Evolutionary conservation across 1,140 invertebrate species (phyloP).

Genomic region (Penaeus vannamei): DNA sequence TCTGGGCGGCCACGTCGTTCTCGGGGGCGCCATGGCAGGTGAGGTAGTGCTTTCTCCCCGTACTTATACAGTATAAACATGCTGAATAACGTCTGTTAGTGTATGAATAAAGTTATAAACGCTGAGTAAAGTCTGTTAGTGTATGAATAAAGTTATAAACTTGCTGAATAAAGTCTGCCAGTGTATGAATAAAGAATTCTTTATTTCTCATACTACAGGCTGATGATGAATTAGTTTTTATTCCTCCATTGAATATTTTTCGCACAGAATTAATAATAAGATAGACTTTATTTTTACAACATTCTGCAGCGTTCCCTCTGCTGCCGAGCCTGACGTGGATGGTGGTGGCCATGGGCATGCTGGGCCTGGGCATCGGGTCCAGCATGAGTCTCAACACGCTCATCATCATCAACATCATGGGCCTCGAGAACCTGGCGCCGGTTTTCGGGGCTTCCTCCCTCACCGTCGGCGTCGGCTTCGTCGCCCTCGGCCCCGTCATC

Average conservation of each 20-base stretch:
- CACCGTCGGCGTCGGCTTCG: conserved; percentile 25
- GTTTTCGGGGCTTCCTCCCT: conserved; percentile 43
- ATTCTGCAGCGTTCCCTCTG: conserved; percentile 39
- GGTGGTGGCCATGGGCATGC: conserved; percentile 37
- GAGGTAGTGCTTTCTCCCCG: neutral
- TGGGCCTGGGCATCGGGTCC: conserved; percentile 42
- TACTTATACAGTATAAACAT: neutral
- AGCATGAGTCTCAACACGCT: conserved; percentile 53
- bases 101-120: neutral
- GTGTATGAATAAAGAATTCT: too few relatives aligned
- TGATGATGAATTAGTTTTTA: too few relatives aligned
- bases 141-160: neutral
- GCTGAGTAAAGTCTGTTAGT: neutral
- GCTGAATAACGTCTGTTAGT: neutral
- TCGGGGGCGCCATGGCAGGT: conserved; percentile 14
- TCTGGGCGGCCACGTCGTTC: conserved; percentile 25
- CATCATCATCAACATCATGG: conserved; percentile 46
- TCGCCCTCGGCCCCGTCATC: conserved; percentile 31
- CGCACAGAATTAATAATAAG: neutral
- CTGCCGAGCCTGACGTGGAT: conserved; percentile 5
- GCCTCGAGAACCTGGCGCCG: conserved; percentile 35
- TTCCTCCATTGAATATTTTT: too few relatives aligned
- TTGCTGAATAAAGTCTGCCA: neutral
- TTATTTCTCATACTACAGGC: too few relatives aligned
- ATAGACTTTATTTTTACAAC: neutral